Percentiles rank a stretch among this genome's conserved stretches.
Conservation (phyloP, 2,797 vertebrate genomes). For the Micromesistius poutassou region DNA sequence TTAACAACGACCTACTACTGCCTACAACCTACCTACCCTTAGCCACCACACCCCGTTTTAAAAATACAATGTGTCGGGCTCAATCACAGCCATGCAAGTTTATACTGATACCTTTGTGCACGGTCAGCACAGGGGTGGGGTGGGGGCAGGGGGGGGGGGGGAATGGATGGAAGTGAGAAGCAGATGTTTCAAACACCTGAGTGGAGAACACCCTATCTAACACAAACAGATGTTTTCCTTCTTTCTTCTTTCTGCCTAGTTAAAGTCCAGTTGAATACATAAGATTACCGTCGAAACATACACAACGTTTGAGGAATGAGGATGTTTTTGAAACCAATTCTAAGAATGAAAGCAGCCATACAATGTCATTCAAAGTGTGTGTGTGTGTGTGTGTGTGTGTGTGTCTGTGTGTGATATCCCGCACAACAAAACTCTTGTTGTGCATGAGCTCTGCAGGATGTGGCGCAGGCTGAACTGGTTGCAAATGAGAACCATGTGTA, state of each 20-base stretch:
- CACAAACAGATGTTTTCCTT: not conserved
- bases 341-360: not conserved
- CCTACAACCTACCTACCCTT: constrained; percentile 12
- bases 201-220: constrained; percentile 23
- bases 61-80: constrained; percentile 35
- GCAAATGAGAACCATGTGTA: constrained; percentile 63
- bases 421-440: constrained; percentile 6
- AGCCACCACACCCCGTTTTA: constrained; percentile 41
- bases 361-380: not conserved
- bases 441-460: constrained; percentile 48
- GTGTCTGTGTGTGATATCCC: not conserved
- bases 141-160: constrained; percentile 1
- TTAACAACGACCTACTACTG: constrained; percentile 1
- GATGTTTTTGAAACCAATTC: not conserved
- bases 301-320: too few species aligned
- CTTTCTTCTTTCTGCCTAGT: not conserved
- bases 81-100: constrained; percentile 22
- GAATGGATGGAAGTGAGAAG: constrained; percentile 28
- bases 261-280: not conserved
- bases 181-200: constrained; percentile 6
- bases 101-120: constrained; percentile 28
- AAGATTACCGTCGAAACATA: too few species aligned
- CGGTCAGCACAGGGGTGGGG: constrained; percentile 33
- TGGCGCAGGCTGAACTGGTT: constrained; percentile 39
- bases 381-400: too few species aligned